Evolutionary conservation across 2,888 invertebrate genomes (phyloP), one percentile per base, ranked within the genome.

Genomic region (Stegophylla sp.): DNA sequence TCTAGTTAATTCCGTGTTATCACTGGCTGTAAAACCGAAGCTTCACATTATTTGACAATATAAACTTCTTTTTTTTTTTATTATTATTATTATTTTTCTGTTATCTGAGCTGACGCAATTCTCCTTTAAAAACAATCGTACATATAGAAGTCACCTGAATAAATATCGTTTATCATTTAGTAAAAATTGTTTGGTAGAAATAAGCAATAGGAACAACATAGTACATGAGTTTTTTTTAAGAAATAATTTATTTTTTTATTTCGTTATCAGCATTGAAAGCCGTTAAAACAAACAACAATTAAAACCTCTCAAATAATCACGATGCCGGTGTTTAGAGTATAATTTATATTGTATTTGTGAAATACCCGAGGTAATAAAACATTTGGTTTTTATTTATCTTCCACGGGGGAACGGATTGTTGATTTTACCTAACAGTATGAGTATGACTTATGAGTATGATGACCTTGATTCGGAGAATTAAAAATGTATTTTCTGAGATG

Each of bases 31-130:
- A 45, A 73, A 61, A 51, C 59, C 3, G 48, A 69, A 69, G 48
- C 26, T 34, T 51, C 34, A 12, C 10, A 23, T 51, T 59, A 26
- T 61, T 15, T 28, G 61, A 61, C 61, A 72, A 41, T 34, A 41
- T 41, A 23, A 41, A 41, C 23, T 63, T 34, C 63, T 34, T 34
- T 34, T 63, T 34, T 74, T n/a, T n/a, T n/a, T n/a, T n/a, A n/a
- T n/a, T n/a, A n/a, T n/a, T n/a, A n/a, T n/a, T n/a, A n/a, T n/a
- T n/a, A n/a, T n/a, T n/a, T n/a, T n/a, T n/a, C n/a, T n/a, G n/a
- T n/a, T 74, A 74, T 74, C 63, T 74, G 2, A 20, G 10, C 15
- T 74, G 74, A 63, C 63, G 63, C 63, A 74, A 74, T 51, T 20
- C 4, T 1, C 63, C 74, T 20, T 20, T 63, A 72, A 17, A n/a